Conservation (phyloP, 1,140 invertebrate species). For the Conus betulinus region DNA sequence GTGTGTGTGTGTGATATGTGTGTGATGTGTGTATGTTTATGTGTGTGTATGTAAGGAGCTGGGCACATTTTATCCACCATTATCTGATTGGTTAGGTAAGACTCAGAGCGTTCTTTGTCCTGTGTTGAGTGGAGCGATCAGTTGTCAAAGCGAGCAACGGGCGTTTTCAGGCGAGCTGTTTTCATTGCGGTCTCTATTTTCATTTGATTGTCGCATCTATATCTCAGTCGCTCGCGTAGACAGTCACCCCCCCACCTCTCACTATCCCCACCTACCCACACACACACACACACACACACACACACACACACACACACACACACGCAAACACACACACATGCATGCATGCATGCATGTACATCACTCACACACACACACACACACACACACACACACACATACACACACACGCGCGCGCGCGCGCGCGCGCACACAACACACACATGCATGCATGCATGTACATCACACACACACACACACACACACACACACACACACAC, state of each 20-base stretch:
- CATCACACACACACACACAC: constrained; percentile 9
- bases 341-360: background rate
- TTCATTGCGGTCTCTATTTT: too few species aligned
- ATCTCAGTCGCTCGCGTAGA: background rate
- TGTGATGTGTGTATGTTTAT: too few species aligned
- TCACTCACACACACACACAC: constrained; percentile 9
- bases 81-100: too few species aligned
- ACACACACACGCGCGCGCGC: background rate
- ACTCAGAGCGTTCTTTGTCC: too few species aligned
- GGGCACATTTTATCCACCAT: too few species aligned
- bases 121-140: too few species aligned
- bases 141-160: too few species aligned
- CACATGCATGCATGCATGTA: background rate
- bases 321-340: background rate
- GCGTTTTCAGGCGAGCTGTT: too few species aligned
- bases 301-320: background rate
- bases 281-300: constrained; percentile 15
- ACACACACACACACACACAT: constrained; percentile 1
- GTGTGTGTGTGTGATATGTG: too few species aligned
- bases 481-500: background rate
- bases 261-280: background rate
- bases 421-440: background rate
- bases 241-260: background rate
- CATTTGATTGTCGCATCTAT: too few species aligned
- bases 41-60: too few species aligned